Evolutionary conservation across 2,888 invertebrate species (phyloP).

Genomic region (Alsophila aescularia): DNA sequence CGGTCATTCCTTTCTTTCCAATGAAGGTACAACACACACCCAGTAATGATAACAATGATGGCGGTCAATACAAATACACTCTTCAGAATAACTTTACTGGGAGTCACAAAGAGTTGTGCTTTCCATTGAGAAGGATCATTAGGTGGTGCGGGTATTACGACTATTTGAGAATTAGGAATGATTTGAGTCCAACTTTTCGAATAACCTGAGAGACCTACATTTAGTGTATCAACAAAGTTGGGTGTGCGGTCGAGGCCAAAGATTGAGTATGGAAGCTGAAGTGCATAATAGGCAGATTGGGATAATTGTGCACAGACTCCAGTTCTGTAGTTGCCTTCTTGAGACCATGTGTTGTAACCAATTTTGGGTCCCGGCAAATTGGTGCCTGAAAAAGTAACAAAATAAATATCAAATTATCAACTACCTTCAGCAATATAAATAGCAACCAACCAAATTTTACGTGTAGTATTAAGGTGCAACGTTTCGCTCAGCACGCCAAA

Average conservation of each 20-base stretch:
- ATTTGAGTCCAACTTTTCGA: conserved; percentile 94
- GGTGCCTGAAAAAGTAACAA: conserved; percentile 80
- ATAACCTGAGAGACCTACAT: conserved; percentile 90
- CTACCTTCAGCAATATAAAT: not conserved
- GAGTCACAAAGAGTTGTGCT: conserved; percentile 96
- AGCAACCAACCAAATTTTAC: no score
- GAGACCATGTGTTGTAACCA: conserved; percentile 94
- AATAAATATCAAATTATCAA: not conserved
- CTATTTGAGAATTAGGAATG: conserved; percentile 99
- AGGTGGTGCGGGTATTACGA: conserved; percentile 95
- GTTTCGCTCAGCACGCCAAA: no score
- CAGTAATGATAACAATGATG: conserved; percentile 92
- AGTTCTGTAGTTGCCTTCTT: conserved; percentile 91
- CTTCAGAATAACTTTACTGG: conserved; percentile 95
- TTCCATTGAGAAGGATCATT: conserved; percentile 92
- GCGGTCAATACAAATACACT: conserved; percentile 95
- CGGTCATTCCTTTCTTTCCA: conserved; percentile 91
- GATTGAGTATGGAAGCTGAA: conserved; percentile 97
- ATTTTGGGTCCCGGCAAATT: conserved; percentile 96
- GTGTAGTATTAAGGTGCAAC: no score
- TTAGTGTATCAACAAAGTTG: conserved; percentile 96
- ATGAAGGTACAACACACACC: conserved; percentile 94
- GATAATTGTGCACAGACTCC: conserved; percentile 95
- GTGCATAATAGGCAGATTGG: conserved; percentile 95
- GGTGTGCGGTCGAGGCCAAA: conserved; percentile 99